A percentile compares a stretch with the other conserved stretches of the same genome.
phyloP scores from a whole-genome alignment of 2,797 vertebrate species.

The Leucoraja ocellata region DNA sequence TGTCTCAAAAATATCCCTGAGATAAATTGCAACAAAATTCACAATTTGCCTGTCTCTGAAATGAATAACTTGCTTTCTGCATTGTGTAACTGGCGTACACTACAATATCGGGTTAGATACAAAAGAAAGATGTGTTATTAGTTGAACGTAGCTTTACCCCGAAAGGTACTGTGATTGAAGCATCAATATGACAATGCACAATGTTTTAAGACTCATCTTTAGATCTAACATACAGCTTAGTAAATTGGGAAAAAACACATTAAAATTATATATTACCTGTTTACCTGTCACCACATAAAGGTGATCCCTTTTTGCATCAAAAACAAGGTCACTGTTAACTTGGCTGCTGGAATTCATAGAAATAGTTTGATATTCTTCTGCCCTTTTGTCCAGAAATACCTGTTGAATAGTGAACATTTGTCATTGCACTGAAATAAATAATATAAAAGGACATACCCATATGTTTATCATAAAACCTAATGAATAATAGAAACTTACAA shows the following conservation, averaged over 20 bases:
- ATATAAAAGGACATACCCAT: too few relatives aligned
- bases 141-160: not conserved
- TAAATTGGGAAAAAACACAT: not conserved
- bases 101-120: conserved; percentile 37
- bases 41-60: not conserved
- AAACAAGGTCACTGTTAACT: conserved; percentile 81
- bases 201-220: not conserved
- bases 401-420: conserved; percentile 45
- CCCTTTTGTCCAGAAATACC: conserved; percentile 65
- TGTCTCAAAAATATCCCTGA: not conserved
- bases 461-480: not conserved
- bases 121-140: not conserved
- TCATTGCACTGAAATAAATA: not conserved
- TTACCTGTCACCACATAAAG: conserved; percentile 85
- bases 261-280: conserved; percentile 62
- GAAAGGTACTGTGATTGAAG: not conserved
- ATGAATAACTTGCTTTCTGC: not conserved
- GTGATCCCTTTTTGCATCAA: conserved; percentile 67
- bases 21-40: not conserved
- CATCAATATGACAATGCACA: not conserved
- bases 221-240: not conserved
- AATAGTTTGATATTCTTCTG: conserved; percentile 63
- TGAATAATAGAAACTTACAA: not conserved
- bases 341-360: conserved; percentile 61
- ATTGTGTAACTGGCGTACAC: not conserved